These are phyloP conservation scores for Urocyon cinereoargenteus DNA, from an alignment of 2,797 vertebrate genomes.

Conservation along the genomic window DNA sequence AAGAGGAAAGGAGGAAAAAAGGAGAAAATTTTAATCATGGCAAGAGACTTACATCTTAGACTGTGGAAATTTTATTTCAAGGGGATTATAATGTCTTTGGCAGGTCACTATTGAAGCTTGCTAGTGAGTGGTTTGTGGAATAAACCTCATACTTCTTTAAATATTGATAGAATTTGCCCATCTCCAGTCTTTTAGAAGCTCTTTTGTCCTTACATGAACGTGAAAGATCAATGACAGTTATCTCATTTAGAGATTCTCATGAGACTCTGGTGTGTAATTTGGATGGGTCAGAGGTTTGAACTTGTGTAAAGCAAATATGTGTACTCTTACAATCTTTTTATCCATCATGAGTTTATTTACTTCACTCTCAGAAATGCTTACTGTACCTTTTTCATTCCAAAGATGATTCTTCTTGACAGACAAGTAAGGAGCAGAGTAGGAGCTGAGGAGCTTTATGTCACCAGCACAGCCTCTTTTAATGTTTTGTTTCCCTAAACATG, in stretches of 20 bases:
- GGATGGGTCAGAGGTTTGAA: not conserved
- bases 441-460: not conserved
- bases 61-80: not conserved
- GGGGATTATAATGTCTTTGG: not conserved
- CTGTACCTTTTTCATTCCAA: not conserved
- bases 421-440: not conserved
- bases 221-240: slow-evolving; percentile 24
- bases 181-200: not conserved
- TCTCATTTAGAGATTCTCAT: not conserved
- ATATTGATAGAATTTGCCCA: slow-evolving; percentile 38
- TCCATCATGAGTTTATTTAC: not conserved
- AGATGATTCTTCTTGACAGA: not conserved
- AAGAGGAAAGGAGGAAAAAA: fast-evolving
- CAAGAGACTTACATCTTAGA: not conserved
- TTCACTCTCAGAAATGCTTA: not conserved
- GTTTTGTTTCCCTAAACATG: not conserved
- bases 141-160: not conserved
- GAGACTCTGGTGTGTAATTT: slow-evolving; percentile 1
- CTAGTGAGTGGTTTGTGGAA: not conserved
- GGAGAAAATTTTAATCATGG: not conserved
- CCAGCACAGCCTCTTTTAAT: not conserved
- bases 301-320: slow-evolving; percentile 14
- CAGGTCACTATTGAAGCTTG: not conserved
- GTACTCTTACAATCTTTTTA: not conserved
- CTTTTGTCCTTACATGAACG: slow-evolving; percentile 12